Percentiles rank a stretch among this genome's conserved stretches.
These are phyloP conservation scores for Herminia tarsipennalis DNA, from an alignment of 2,888 invertebrate species.

Conservation along the genomic window DNA sequence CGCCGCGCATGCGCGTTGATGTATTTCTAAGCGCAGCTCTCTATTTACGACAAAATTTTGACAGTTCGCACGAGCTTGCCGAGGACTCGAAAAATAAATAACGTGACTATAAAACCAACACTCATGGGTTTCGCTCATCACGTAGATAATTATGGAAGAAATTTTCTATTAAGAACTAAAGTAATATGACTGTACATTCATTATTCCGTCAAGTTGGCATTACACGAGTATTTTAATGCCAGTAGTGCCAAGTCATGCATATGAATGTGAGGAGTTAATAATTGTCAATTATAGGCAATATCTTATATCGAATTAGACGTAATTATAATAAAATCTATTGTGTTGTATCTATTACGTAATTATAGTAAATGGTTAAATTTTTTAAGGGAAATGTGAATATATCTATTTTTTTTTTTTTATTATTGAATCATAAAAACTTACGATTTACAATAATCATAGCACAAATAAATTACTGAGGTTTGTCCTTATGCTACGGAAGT, in stretches of 20 bases:
- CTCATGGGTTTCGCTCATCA: background rate
- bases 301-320: slow-evolving; percentile 31
- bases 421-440: too few species aligned
- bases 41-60: too few species aligned
- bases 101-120: background rate
- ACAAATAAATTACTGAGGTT: too few species aligned
- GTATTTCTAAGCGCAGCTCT: slow-evolving; percentile 4
- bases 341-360: slow-evolving; percentile 17
- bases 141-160: slow-evolving; percentile 4
- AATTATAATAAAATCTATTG: slow-evolving; percentile 29
- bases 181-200: background rate
- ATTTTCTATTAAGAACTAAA: slow-evolving; percentile 2
- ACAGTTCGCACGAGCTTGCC: too few species aligned
- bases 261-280: slow-evolving; percentile 24
- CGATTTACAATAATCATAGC: too few species aligned
- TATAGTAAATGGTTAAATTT: slow-evolving; percentile 19
- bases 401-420: too few species aligned
- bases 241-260: slow-evolving; percentile 30
- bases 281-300: slow-evolving; percentile 36
- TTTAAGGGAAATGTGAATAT: slow-evolving; percentile 24
- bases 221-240: background rate
- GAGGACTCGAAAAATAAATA: too few species aligned
- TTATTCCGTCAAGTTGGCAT: background rate
- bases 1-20: too few species aligned
- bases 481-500: too few species aligned